Evolutionary conservation across 2,888 invertebrate species (phyloP).

Genomic region (Acanthococcus lagerstroemiae): DNA sequence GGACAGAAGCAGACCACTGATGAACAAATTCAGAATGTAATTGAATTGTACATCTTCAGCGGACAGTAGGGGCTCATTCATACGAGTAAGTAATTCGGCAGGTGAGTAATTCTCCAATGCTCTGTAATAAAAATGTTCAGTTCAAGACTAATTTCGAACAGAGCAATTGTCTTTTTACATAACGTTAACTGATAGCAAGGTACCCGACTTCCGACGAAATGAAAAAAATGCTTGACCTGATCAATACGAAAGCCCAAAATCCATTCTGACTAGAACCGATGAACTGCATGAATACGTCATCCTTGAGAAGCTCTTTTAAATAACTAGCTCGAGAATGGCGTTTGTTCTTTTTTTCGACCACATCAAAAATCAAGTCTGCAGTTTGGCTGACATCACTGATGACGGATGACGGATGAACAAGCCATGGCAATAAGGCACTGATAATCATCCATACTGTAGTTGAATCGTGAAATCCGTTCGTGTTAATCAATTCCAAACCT

Average conservation of each 20-base stretch:
- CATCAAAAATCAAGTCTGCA: background rate
- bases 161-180: too few relatives aligned
- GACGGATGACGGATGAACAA: background rate
- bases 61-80: too few relatives aligned
- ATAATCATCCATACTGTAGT: constrained; percentile 5
- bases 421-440: constrained; percentile 9
- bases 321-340: background rate
- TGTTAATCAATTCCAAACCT: constrained; percentile 14
- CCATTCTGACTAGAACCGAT: background rate
- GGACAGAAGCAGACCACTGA: constrained; percentile 1
- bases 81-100: too few relatives aligned
- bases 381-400: background rate
- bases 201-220: too few relatives aligned
- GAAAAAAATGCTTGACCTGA: too few relatives aligned
- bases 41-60: background rate
- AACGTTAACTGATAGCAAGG: too few relatives aligned
- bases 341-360: background rate
- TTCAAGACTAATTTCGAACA: too few relatives aligned
- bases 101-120: background rate
- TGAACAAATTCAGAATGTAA: background rate
- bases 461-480: background rate
- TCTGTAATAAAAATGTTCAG: too few relatives aligned
- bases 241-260: background rate
- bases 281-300: background rate
- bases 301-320: background rate